phyloP scores from a whole-genome alignment of 2,888 invertebrate genomes.

The Malthinus seriepunctatus region DNA sequence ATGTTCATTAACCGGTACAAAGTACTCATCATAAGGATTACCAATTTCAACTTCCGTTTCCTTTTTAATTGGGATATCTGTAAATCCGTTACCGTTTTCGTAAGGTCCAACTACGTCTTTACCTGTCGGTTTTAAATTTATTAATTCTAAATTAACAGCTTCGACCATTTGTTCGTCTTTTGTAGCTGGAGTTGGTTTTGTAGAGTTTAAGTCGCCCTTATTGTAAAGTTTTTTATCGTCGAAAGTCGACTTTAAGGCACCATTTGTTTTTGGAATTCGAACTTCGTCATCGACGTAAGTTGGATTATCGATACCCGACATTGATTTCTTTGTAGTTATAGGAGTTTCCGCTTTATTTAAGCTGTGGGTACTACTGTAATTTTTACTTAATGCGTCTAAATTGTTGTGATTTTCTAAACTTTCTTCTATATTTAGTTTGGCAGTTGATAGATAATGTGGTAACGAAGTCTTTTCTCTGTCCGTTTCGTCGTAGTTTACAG shows the following conservation, averaged over 20 bases:
- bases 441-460: conserved; percentile 51
- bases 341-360: conserved; percentile 42
- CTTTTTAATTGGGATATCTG: conserved; percentile 62
- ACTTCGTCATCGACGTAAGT: conserved; percentile 52
- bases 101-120: conserved; percentile 58
- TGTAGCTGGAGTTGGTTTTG: conserved; percentile 42
- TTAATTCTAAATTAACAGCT: conserved; percentile 79
- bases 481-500: conserved; percentile 50
- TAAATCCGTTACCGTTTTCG: conserved; percentile 53
- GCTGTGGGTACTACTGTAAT: conserved; percentile 51
- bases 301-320: conserved; percentile 56
- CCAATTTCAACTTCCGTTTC: conserved; percentile 67
- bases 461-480: conserved; percentile 40
- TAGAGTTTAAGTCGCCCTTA: conserved; percentile 46
- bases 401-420: conserved; percentile 48
- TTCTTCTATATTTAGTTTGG: conserved; percentile 52
- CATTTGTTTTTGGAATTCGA: conserved; percentile 56
- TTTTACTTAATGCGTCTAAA: conserved; percentile 50
- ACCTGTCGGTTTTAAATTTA: conserved; percentile 70
- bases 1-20: conserved; percentile 83
- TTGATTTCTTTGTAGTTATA: conserved; percentile 37
- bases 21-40: conserved; percentile 81
- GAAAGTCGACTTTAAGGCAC: conserved; percentile 46
- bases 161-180: conserved; percentile 56
- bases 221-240: conserved; percentile 48